These are phyloP conservation scores for Limnothrissa miodon DNA, from an alignment of 2,113 vertebrate genomes.

Conservation along the genomic window DNA sequence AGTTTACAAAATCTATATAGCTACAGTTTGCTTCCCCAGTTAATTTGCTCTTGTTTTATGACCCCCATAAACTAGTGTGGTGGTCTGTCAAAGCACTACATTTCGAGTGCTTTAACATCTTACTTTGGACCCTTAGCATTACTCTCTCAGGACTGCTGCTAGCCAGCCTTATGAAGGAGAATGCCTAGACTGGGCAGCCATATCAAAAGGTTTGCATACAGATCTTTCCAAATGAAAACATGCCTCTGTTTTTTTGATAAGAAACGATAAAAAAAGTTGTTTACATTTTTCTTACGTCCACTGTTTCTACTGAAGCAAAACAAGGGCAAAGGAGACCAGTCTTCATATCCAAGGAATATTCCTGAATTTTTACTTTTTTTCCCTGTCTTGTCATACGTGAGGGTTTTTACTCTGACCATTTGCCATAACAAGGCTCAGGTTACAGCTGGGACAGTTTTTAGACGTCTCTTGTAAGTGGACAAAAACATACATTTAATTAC, in stretches of 20 bases:
- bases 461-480: background rate
- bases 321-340: slow-evolving; percentile 1
- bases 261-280: slow-evolving; percentile 35
- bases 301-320: slow-evolving; percentile 3
- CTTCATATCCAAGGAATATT: background rate
- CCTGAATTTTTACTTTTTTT: slow-evolving; percentile 5
- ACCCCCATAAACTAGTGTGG: background rate
- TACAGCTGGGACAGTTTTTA: background rate
- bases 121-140: background rate
- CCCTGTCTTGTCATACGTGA: background rate
- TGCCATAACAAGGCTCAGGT: slow-evolving; percentile 8
- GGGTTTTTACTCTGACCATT: background rate
- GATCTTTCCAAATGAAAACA: slow-evolving; percentile 2
- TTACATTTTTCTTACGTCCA: slow-evolving; percentile 47
- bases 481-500: background rate
- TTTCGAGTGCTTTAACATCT: background rate
- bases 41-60: background rate
- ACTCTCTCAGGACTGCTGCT: background rate
- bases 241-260: slow-evolving; percentile 13
- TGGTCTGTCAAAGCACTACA: background rate
- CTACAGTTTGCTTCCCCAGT: background rate
- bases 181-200: slow-evolving; percentile 12
- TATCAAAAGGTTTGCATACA: background rate
- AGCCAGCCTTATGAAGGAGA: background rate
- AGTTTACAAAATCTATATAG: slow-evolving; percentile 2